Percentiles rank a stretch among this genome's conserved stretches.
phyloP scores from a whole-genome alignment of 2,888 invertebrate genomes.

The Alentia gelatinosa region DNA sequence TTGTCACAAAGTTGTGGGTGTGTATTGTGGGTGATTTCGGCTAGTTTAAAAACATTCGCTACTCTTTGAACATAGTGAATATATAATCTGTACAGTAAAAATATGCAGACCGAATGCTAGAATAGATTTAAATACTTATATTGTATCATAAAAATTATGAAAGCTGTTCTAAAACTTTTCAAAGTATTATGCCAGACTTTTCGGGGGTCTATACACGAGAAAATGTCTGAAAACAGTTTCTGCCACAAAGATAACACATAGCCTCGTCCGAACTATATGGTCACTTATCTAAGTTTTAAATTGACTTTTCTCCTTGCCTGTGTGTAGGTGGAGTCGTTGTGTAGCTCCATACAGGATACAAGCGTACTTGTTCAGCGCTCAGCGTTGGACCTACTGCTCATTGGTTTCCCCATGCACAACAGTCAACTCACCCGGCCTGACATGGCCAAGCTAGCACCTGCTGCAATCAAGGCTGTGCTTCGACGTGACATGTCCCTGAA shows the following conservation, averaged over 20 bases:
- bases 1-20: too few species aligned
- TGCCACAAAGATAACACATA: too few species aligned
- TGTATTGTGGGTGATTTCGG: background rate
- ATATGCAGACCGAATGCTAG: too few species aligned
- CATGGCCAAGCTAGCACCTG: slow-evolving; percentile 82
- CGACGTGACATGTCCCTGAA: slow-evolving; percentile 94
- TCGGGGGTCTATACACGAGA: background rate
- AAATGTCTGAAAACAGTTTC: too few species aligned
- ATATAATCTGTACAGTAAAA: too few species aligned
- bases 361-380: slow-evolving; percentile 92
- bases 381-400: slow-evolving; percentile 89
- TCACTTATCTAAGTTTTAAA: too few species aligned
- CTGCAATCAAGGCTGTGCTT: slow-evolving; percentile 87
- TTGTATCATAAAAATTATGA: background rate
- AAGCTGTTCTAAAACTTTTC: background rate
- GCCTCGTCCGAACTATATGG: too few species aligned
- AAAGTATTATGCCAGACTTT: background rate
- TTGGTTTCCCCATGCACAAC: slow-evolving; percentile 92
- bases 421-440: slow-evolving; percentile 85
- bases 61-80: too few species aligned
- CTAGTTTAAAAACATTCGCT: background rate
- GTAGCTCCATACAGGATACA: slow-evolving; percentile 89
- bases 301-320: too few species aligned
- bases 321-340: slow-evolving; percentile 88
- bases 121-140: background rate